These are phyloP conservation scores for Euthynnus affinis DNA, from an alignment of 2,797 vertebrate genomes.

Conservation along the genomic window DNA sequence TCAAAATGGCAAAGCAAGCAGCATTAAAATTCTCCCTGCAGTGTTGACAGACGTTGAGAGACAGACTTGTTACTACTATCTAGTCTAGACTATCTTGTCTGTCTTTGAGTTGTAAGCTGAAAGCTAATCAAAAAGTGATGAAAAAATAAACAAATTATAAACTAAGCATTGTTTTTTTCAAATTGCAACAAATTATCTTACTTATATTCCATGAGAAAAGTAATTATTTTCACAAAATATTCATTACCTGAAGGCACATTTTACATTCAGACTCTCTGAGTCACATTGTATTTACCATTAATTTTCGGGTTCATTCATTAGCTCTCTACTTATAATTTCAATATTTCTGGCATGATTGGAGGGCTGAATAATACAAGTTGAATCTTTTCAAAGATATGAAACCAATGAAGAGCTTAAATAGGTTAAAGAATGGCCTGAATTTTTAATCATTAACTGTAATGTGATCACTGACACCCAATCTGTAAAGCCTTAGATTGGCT, in stretches of 20 bases:
- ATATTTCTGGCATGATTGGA: neutral
- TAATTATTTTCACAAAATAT: neutral
- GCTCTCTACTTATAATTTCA: neutral
- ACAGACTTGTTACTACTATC: constrained; percentile 2
- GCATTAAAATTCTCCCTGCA: constrained; percentile 9
- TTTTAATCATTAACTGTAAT: constrained; percentile 8
- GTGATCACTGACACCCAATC: neutral
- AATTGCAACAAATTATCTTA: neutral
- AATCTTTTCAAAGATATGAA: neutral
- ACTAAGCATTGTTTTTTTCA: neutral
- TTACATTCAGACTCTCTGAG: neutral
- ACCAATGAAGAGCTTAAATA: neutral
- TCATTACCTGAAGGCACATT: neutral
- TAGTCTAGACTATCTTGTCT: neutral
- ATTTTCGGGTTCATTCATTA: neutral
- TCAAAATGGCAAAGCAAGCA: neutral
- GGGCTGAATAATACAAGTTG: neutral
- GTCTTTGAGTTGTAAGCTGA: neutral
- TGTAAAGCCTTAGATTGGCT: neutral
- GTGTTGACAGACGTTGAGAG: constrained; percentile 13
- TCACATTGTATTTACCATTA: neutral
- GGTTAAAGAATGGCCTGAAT: neutral
- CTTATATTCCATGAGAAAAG: neutral
- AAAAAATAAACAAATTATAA: constrained; percentile 1
- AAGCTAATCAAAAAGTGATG: neutral